Conservation (phyloP, 2,113 vertebrate genomes). For the Anguilla japonica region DNA sequence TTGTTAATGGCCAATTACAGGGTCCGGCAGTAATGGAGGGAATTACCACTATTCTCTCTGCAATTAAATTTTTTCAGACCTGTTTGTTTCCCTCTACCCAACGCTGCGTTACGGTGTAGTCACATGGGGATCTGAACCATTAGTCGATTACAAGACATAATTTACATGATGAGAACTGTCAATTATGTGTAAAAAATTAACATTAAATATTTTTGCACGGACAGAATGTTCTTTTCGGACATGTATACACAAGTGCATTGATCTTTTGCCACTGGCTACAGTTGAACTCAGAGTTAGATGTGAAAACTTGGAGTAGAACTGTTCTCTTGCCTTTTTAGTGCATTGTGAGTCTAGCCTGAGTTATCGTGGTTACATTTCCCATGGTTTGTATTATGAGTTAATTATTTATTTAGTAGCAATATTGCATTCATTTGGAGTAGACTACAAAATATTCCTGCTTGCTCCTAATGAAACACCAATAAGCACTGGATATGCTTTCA, state of each 20-base stretch:
- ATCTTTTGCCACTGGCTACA: no score
- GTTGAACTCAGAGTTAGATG: no score
- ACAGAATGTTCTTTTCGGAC: not conserved
- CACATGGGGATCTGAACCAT: no score
- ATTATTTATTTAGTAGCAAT: not conserved
- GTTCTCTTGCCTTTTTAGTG: no score
- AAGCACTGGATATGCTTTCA: conserved; percentile 31
- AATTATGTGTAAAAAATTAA: not conserved
- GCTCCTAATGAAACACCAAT: conserved; percentile 27
- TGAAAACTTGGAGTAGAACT: no score
- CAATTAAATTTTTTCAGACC: not conserved
- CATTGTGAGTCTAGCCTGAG: not conserved
- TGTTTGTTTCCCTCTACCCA: not conserved
- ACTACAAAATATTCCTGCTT: conserved; percentile 27
- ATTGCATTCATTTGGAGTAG: conserved; percentile 7
- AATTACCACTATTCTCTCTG: not conserved
- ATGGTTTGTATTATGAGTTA: not conserved
- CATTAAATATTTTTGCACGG: not conserved
- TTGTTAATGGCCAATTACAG: not conserved
- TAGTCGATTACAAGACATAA: not conserved
- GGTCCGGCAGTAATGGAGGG: not conserved
- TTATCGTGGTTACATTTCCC: not conserved
- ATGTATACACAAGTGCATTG: not conserved
- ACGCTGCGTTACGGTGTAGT: not conserved
- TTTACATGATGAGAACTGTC: not conserved